Percentiles rank a stretch among this genome's conserved stretches.
These are phyloP conservation scores for Drosophila austrosaltans DNA, from an alignment of 2,888 invertebrate genomes.

Conservation along the genomic window DNA sequence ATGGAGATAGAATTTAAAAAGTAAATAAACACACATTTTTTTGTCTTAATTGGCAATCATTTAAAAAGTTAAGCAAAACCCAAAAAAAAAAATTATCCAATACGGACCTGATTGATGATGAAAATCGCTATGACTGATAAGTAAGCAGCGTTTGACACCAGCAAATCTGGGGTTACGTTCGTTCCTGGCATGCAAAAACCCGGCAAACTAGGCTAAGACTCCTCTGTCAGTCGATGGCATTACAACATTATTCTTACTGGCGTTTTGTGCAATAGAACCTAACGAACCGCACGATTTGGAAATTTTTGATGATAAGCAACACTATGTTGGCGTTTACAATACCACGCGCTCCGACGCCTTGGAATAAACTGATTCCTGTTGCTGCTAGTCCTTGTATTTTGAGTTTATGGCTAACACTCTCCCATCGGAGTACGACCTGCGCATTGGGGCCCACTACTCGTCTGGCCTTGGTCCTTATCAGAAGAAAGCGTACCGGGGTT, in stretches of 20 bases:
- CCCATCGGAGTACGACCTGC: constrained; percentile 44
- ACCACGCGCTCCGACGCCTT: constrained; percentile 53
- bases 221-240: constrained; percentile 16
- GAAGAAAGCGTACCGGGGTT: constrained; percentile 10
- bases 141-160: neutral
- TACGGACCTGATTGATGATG: constrained; percentile 1
- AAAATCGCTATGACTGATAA: neutral
- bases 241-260: neutral
- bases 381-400: constrained; percentile 46
- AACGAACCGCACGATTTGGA: neutral
- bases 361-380: constrained; percentile 70
- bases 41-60: neutral
- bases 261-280: constrained; percentile 13
- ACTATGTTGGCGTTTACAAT: neutral
- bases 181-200: constrained; percentile 28
- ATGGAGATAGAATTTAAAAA: no score
- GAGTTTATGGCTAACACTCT: constrained; percentile 25
- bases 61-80: no score
- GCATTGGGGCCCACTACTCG: constrained; percentile 45
- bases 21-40: neutral
- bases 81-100: neutral
- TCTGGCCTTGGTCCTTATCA: constrained; percentile 34
- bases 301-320: neutral
- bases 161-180: constrained; percentile 8
- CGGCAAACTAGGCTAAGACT: constrained; percentile 13